Percentiles rank a stretch among this genome's conserved stretches.
These are phyloP conservation scores for Tarsius wallacei DNA, from an alignment of 2,797 vertebrate genomes.

Conservation along the genomic window DNA sequence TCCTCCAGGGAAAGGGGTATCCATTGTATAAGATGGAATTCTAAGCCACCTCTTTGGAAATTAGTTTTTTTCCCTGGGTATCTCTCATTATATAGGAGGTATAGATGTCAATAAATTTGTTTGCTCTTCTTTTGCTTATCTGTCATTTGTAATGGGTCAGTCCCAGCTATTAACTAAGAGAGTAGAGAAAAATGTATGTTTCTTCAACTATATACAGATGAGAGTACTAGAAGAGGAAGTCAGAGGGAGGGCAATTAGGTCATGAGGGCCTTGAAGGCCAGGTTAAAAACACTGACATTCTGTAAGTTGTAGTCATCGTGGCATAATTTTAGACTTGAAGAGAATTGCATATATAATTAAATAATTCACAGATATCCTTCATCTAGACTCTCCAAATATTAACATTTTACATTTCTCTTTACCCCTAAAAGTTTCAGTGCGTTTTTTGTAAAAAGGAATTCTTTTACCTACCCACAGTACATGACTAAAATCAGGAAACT, in stretches of 20 bases:
- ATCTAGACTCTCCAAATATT: background rate
- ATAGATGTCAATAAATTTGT: background rate
- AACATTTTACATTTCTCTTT: background rate
- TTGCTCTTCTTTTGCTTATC: background rate
- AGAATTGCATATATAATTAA: slow-evolving; percentile 26
- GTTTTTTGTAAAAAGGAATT: background rate
- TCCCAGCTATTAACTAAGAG: background rate
- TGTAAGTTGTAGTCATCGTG: background rate
- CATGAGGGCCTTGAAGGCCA: background rate
- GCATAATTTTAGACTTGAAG: slow-evolving; percentile 20
- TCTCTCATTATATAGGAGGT: background rate
- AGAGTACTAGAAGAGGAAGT: background rate
- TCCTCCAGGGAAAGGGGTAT: background rate
- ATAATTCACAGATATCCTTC: background rate
- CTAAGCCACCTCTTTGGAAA: background rate
- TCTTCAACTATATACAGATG: background rate
- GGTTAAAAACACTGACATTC: background rate
- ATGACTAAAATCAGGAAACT: background rate
- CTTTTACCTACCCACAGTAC: background rate
- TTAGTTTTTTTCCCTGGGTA: background rate
- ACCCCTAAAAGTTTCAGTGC: background rate
- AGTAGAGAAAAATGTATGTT: background rate
- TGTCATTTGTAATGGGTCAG: background rate
- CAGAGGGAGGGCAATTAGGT: fast-evolving
- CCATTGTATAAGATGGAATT: background rate